Evolutionary conservation across 2,113 vertebrate genomes (phyloP), one percentile per base, ranked within the genome.

Genomic region (Hiodon alosoides): DNA sequence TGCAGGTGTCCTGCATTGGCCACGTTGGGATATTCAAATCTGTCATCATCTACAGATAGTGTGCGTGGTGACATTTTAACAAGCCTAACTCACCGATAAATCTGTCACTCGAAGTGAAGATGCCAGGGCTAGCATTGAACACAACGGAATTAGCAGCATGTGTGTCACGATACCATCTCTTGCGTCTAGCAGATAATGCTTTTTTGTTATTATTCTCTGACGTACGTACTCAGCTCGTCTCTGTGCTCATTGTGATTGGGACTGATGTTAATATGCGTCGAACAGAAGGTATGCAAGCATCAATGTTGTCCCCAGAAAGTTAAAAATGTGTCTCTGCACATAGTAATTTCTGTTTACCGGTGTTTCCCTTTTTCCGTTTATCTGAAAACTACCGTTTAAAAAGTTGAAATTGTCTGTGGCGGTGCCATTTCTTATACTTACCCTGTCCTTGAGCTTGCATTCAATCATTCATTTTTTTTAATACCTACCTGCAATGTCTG

Each of bases 381-480:
- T 65, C 47, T 65, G 17, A 65, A 62, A 61, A 62, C 13, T 62
- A 46, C 47, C 6, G 8, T 16, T 4, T 69, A 53, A 11, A 17
- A 73, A 73, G 60, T 51, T 75, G 47, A 16, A 58, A 60, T 74
- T 72, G 51, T 46, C 47, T 11, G n/a, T 16, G 6, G 14, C 58
- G 1, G 52, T 54, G 62, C 66, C 9, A 10, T 60, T 75, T 50
- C 14, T 48, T 58, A 57, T 50, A 14, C 16, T 54, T 64, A 48
- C 11, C 52, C 3, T 69, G 58, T 55, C 71, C 76, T 73, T 73
- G 57, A 69, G 17, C 31, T 68, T n/a, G 13, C 17, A 53, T 77
- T 69, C 50, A 73, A 62, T 69, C 58, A 62, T 69, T 74, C 50
- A 64, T 73, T 31, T 31, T 54, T 46, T 55, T 47, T 65, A 62